These are phyloP conservation scores for Brachyptera risi DNA, from an alignment of 2,888 invertebrate species.

Conservation along the genomic window DNA sequence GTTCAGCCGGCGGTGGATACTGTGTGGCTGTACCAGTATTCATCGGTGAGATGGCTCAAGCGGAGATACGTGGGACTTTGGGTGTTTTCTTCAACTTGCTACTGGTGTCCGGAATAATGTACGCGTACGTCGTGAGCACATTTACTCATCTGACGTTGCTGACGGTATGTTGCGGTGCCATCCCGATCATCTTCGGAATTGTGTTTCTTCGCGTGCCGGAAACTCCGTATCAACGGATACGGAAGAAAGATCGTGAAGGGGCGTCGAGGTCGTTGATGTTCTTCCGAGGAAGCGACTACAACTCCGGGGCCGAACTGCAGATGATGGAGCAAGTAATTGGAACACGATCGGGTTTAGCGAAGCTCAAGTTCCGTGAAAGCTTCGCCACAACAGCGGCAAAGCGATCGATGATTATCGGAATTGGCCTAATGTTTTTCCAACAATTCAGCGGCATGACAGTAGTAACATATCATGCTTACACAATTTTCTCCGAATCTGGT, in stretches of 20 bases:
- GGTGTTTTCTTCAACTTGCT: conserved; percentile 86
- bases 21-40: conserved; percentile 81
- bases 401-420: conserved; percentile 11
- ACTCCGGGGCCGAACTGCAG: conserved; percentile 60
- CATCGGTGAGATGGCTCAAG: conserved; percentile 80
- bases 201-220: conserved; percentile 84
- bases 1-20: conserved; percentile 72
- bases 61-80: conserved; percentile 73
- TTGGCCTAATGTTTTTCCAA: conserved; percentile 17
- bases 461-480: conserved; percentile 33
- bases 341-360: conserved; percentile 45
- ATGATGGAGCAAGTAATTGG: conserved; percentile 56
- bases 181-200: conserved; percentile 64
- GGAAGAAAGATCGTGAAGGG: conserved; percentile 52
- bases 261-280: conserved; percentile 65
- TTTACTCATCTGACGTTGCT: conserved; percentile 54
- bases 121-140: conserved; percentile 67
- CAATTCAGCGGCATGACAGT: conserved; percentile 33
- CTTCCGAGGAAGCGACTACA: conserved; percentile 67
- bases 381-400: conserved; percentile 22
- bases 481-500: conserved; percentile 33
- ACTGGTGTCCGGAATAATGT: conserved; percentile 76
- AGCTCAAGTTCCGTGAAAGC: conserved; percentile 40
- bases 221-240: conserved; percentile 61
- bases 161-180: conserved; percentile 60